Evolutionary conservation across 2,888 invertebrate genomes (phyloP), one percentile per base, ranked within the genome.

Genomic region (Lasioglossum morio): DNA sequence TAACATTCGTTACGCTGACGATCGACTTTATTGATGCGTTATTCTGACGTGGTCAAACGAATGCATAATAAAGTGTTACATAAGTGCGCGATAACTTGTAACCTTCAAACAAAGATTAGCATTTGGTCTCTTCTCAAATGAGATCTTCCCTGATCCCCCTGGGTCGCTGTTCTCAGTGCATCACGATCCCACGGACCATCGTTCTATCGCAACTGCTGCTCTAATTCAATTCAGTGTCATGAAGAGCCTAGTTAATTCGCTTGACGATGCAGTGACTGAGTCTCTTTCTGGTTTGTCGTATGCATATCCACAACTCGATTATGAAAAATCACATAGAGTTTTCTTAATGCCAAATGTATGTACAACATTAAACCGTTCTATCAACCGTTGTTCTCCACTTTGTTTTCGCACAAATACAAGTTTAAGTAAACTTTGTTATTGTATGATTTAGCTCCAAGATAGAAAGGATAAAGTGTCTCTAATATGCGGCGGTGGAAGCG

Each of bases 401-500:
- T 5, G 0, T 16, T 27, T 75, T 46, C 14, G 0, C 14, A 0
- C n/a, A 19, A 37, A 57, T 30, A 16, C 0, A 46, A 7, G 43
- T 34, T 43, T 34, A 19, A 19, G 8, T 53, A 14, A 46, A 19
- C 57, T 46, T 4, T 12, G 43, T 72, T 4, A 34, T 60, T 40
- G 4, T 40, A 4, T 60, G n/a, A 86, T 92, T 72, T 69, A 94
- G 94, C 92, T 92, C 88, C 87, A 86, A 70, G 46, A 89, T 72
- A 82, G 86, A 12, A 87, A 76, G 82, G 81, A 90, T 53, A 94
- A 95, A 93, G 97, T 96, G 70, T 96, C 96, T 37, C 91, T 96
- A 66, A 95, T 98, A 8, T 97, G 97, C 72, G 98, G 98, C 1
- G 98, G 98, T 2, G 98, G 98, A 1, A 97, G 98, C 2, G 98